A percentile compares a stretch with the other conserved stretches of the same genome.
phyloP scores from a whole-genome alignment of 2,797 vertebrate genomes.

The Trachurus trachurus region DNA sequence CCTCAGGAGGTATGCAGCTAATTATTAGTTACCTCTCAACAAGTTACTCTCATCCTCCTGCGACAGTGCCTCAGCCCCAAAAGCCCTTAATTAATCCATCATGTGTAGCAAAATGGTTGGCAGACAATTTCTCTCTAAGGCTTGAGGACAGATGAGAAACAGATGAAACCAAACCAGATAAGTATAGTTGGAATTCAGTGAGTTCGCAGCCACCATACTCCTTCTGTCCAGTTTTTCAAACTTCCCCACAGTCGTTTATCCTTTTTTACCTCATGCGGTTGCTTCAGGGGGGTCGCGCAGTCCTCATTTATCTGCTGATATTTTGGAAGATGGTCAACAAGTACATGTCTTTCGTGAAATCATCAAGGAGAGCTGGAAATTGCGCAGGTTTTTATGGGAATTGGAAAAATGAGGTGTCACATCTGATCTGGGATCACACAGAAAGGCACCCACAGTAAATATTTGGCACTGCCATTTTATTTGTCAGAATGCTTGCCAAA shows the following conservation, averaged over 20 bases:
- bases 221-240: not conserved
- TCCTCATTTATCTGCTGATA: constrained; percentile 7
- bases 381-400: constrained; percentile 1
- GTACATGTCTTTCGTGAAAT: constrained; percentile 9
- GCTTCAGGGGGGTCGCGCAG: not conserved
- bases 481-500: constrained; percentile 15
- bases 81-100: constrained; percentile 35
- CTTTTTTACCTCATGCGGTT: not conserved
- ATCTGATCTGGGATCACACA: constrained; percentile 25
- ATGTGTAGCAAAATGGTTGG: constrained; percentile 17
- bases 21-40: not conserved
- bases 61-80: constrained; percentile 2
- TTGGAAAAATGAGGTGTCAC: constrained; percentile 11
- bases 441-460: constrained; percentile 20
- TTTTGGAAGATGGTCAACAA: not conserved
- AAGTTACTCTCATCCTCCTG: constrained; percentile 3
- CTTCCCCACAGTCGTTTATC: not conserved
- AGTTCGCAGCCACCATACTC: not conserved
- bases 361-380: not conserved
- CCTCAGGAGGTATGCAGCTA: not conserved
- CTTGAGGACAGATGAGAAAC: constrained; percentile 34
- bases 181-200: not conserved
- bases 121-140: constrained; percentile 23
- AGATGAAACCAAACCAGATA: constrained; percentile 24
- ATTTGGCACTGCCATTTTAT: constrained; percentile 26